Conservation (phyloP, 2,797 vertebrate genomes). For the Pitangus sulphuratus region DNA sequence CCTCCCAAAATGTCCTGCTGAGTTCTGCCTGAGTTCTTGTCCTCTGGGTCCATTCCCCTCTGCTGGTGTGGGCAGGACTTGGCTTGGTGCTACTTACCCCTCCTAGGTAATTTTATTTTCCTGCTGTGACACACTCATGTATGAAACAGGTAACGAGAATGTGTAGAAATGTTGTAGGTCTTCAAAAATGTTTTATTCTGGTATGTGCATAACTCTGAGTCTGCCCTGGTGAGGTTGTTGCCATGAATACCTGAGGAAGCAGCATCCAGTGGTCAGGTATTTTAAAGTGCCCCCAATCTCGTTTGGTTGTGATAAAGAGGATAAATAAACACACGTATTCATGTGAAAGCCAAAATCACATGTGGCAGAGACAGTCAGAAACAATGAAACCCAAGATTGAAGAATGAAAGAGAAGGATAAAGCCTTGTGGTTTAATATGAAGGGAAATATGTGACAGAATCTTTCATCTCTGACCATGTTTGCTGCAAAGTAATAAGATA, state of each 20-base stretch:
- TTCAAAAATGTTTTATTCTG: background rate
- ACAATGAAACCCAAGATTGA: slow-evolving; percentile 70
- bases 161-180: background rate
- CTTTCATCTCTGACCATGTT: slow-evolving; percentile 72
- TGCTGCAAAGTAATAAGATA: slow-evolving; percentile 70
- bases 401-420: slow-evolving; percentile 62
- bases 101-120: background rate
- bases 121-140: background rate
- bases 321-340: slow-evolving; percentile 62
- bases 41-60: background rate
- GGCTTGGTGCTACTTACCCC: background rate
- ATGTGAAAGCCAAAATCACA: slow-evolving; percentile 57
- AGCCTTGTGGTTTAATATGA: slow-evolving; percentile 66
- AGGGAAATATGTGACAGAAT: slow-evolving; percentile 71
- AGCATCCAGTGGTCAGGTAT: slow-evolving; percentile 53
- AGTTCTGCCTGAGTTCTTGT: background rate
- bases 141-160: background rate
- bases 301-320: slow-evolving; percentile 68
- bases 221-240: slow-evolving; percentile 40
- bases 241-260: slow-evolving; percentile 63
- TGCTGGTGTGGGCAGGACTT: background rate
- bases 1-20: background rate
- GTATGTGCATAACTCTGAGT: background rate
- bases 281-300: slow-evolving; percentile 62
- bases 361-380: slow-evolving; percentile 68